Evolutionary conservation across 2,888 invertebrate species (phyloP).

Genomic region (Patella pellucida): DNA sequence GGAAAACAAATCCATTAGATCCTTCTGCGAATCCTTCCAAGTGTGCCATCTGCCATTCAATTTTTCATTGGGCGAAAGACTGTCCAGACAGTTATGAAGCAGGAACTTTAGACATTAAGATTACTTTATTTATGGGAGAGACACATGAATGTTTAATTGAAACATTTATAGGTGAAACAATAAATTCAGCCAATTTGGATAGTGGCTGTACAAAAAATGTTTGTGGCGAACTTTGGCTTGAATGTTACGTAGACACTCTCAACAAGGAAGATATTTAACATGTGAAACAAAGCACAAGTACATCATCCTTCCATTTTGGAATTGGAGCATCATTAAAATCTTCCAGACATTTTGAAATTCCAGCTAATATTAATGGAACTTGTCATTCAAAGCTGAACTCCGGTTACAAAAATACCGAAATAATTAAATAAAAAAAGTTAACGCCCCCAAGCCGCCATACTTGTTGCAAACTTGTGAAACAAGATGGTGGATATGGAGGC

Average conservation of each 20-base stretch:
- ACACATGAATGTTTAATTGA: not conserved
- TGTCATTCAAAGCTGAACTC: no score
- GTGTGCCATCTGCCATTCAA: no score
- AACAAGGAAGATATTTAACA: not conserved
- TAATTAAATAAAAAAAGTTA: no score
- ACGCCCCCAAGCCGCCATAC: no score
- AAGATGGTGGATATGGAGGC: no score
- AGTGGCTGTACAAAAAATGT: slow-evolving; percentile 2
- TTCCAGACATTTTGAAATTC: not conserved
- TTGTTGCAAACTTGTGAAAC: no score
- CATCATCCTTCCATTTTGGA: not conserved
- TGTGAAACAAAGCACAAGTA: not conserved
- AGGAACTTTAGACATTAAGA: not conserved
- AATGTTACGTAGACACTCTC: slow-evolving; percentile 1
- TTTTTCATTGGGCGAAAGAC: no score
- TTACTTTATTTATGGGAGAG: not conserved
- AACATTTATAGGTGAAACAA: not conserved
- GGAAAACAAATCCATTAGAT: no score
- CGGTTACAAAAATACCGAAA: no score
- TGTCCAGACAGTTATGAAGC: slow-evolving; percentile 1
- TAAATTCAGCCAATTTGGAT: not conserved
- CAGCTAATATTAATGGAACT: not conserved
- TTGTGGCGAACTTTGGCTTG: not conserved
- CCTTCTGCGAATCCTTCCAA: no score
- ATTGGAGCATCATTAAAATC: not conserved